Base-by-base conservation (phyloP, 2,888 invertebrate species). In the Cerastis leucographa region DNA sequence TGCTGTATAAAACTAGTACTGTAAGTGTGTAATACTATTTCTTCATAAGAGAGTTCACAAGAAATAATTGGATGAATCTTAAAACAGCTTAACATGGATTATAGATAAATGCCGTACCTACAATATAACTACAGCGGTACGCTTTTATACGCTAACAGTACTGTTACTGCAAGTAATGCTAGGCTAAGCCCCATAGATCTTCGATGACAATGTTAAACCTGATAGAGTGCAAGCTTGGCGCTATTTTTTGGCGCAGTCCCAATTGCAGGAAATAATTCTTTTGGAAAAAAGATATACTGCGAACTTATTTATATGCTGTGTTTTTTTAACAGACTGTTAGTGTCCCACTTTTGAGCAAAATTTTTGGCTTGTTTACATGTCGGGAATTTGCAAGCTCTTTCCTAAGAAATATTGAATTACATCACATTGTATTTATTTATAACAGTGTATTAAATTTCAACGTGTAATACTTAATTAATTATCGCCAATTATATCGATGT, bases 241-340 rank as follows among this genome's bases (percentile, higher is more conserved):
- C 46, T 35, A 70, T 77, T 77, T 64, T 80, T 71, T 80, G 80
- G 83, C 70, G 14, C 42, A 35, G 70, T 61, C 70, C 70, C 78
- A 80, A 70, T 46, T 46, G 35, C 62, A 66, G 65, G 77, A 61
- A 35, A 65, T 44, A 73, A n/a, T 8, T 62, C 25, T 46, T 35
- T 40, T 69, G 22, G 14, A 40, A 17, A 40, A 66, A 56, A 74
- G 22, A 51, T 25, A 11, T 25, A 61, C 59, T 49, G 59, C 59
- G 12, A 59, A 49, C 14, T 29, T 49, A 59, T 29, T 49, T 49
- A 12, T 25, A 6, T 42, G 0, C 44, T 67, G 17, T 40, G 5
- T 6, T 9, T 69, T 54, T 68, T 76, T 69, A 29, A 1, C 9
- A 29, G n/a, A n/a, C 11, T 11, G 19, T 42, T 29, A 49, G 25